Percentiles rank a stretch among this genome's conserved stretches.
Conservation (phyloP, 2,113 vertebrate species). For the Dryoscopus gambensis region DNA sequence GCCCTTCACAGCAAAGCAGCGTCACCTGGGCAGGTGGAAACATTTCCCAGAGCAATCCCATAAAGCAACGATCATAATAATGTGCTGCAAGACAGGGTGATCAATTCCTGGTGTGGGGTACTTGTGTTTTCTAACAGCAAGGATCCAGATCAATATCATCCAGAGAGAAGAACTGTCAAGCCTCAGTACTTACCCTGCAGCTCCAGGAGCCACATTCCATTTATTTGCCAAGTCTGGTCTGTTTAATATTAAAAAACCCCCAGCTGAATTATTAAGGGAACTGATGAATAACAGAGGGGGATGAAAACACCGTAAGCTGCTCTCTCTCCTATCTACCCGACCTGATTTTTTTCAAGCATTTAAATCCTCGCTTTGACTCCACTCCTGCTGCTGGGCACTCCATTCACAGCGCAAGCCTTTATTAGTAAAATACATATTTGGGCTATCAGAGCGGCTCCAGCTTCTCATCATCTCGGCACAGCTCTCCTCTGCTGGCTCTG, state of each 20-base stretch:
- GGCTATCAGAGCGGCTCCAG: neutral
- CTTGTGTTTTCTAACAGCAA: conserved; percentile 12
- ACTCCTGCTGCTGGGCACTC: neutral
- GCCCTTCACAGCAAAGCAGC: neutral
- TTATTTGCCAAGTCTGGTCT: conserved; percentile 13
- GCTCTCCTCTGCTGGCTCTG: neutral
- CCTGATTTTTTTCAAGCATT: neutral
- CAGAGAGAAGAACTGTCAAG: neutral
- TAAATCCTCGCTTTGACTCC: neutral
- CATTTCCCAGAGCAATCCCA: neutral
- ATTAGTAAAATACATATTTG: neutral
- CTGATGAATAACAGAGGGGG: neutral
- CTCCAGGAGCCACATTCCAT: neutral
- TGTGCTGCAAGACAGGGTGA: neutral
- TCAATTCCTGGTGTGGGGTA: neutral
- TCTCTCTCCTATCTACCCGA: neutral
- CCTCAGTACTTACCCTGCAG: neutral
- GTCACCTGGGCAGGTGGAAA: neutral
- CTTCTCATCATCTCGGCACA: neutral
- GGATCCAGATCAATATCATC: conserved; percentile 49
- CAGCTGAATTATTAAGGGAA: conserved; percentile 20
- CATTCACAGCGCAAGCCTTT: neutral
- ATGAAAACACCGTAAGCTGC: neutral
- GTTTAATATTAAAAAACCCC: neutral
- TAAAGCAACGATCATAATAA: neutral